These are phyloP conservation scores for Chiridota heheva DNA, from an alignment of 35 echinoderm and acorn worm genomes.

Conservation along the genomic window DNA sequence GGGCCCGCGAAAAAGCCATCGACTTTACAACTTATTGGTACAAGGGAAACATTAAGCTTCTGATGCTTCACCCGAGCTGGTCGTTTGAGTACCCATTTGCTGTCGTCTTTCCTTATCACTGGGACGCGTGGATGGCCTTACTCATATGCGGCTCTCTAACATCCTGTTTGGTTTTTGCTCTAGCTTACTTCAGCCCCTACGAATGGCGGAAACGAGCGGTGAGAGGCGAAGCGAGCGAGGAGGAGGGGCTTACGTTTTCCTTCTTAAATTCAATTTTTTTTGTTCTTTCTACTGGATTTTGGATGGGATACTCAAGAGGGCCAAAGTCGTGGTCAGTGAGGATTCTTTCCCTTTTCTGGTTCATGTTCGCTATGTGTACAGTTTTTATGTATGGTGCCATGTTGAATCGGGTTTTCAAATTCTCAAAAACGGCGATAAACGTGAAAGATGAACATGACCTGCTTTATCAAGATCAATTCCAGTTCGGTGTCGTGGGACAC, in stretches of 20 bases:
- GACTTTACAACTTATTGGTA: constrained; percentile 63
- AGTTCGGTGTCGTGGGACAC: constrained; percentile 70
- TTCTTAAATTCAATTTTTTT: constrained; percentile 51
- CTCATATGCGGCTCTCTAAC: constrained; percentile 52
- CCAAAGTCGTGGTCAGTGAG: constrained; percentile 60
- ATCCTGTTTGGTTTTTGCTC: constrained; percentile 32
- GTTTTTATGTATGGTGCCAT: constrained; percentile 73
- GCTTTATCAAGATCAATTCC: constrained; percentile 56
- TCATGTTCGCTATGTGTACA: constrained; percentile 58
- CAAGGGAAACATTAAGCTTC: constrained; percentile 47
- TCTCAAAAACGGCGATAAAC: constrained; percentile 46
- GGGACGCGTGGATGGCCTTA: constrained; percentile 57
- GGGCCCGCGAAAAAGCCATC: constrained; percentile 60
- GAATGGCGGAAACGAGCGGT: constrained; percentile 55
- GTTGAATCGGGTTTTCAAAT: constrained; percentile 57
- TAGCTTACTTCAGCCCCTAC: constrained; percentile 44
- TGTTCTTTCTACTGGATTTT: constrained; percentile 37
- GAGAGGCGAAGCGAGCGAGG: constrained; percentile 42
- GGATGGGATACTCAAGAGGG: constrained; percentile 63
- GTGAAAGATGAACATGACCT: constrained; percentile 48
- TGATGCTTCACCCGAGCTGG: constrained; percentile 64
- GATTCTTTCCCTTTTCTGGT: constrained; percentile 66
- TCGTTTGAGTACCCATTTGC: constrained; percentile 69
- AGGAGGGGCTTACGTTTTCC: constrained; percentile 62
- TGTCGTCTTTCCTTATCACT: constrained; percentile 48